These are phyloP conservation scores for Alectoris magna DNA, from an alignment of 2,797 vertebrate genomes.

Conservation along the genomic window DNA sequence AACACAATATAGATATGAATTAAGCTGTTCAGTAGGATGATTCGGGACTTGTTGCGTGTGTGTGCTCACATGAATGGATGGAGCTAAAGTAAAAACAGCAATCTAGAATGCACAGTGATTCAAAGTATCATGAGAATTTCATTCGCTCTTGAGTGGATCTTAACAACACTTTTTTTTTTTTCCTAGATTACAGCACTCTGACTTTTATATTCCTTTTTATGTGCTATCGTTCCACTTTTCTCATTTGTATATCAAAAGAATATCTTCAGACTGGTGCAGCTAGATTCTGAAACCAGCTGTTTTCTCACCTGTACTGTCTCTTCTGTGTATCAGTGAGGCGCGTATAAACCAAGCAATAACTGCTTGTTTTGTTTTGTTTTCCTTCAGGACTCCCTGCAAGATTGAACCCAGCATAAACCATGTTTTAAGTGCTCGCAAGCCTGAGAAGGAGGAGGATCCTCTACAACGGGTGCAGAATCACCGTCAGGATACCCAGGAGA, in stretches of 20 bases:
- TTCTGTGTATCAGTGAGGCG: neutral
- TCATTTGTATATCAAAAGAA: neutral
- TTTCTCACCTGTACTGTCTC: neutral
- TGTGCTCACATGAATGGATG: rapidly evolving
- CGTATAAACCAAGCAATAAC: neutral
- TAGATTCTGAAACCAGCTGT: neutral
- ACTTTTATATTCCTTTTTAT: neutral
- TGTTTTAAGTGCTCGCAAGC: constrained; percentile 89
- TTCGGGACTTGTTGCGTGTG: neutral
- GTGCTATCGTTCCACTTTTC: neutral
- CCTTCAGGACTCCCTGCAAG: constrained; percentile 92
- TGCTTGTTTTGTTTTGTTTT: neutral
- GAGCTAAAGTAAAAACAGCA: neutral
- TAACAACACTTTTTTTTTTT: neutral
- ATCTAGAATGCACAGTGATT: neutral
- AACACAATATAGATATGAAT: neutral
- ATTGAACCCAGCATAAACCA: constrained; percentile 91
- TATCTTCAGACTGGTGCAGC: neutral
- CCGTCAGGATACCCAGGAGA: constrained; percentile 81
- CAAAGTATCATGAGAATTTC: neutral
- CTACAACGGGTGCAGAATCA: constrained; percentile 89
- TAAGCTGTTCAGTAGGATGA: neutral
- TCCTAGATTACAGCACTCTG: neutral
- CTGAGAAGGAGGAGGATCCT: constrained; percentile 86
- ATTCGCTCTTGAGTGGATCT: neutral